A percentile compares a stretch with the other conserved stretches of the same genome.
Conservation (phyloP, 2,113 vertebrate species). For the Myxocyprinus asiaticus region DNA sequence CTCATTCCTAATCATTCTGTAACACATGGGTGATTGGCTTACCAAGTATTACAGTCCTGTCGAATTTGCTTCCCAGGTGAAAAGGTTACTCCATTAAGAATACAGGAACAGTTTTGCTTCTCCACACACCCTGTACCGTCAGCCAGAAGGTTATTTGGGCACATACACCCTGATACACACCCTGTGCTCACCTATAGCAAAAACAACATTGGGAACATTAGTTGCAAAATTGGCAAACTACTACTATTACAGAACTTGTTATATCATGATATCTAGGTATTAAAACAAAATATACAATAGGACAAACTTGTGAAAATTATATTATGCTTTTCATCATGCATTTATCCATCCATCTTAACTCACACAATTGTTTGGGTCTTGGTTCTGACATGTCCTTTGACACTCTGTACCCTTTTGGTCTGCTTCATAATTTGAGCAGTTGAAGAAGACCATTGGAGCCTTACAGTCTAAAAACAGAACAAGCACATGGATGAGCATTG, state of each 20-base stretch:
- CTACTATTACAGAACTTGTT: too few relatives aligned
- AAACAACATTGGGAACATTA: conserved; percentile 2
- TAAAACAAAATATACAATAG: too few relatives aligned
- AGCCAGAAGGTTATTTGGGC: conserved; percentile 78
- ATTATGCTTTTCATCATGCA: neutral
- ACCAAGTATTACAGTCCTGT: conserved; percentile 91
- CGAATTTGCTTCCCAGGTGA: conserved; percentile 75
- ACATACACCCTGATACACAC: conserved; percentile 88
- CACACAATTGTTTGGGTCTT: conserved; percentile 83
- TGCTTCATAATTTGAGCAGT: conserved; percentile 73
- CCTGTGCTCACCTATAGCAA: conserved; percentile 75
- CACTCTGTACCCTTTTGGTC: conserved; percentile 78
- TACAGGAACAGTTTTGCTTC: conserved; percentile 80
- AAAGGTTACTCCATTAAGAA: conserved; percentile 80
- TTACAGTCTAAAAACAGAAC: conserved; percentile 75
- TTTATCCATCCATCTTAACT: conserved; percentile 53
- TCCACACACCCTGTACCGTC: conserved; percentile 81
- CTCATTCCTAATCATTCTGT: too few relatives aligned
- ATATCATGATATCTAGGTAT: too few relatives aligned
- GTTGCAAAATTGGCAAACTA: neutral
- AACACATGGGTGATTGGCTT: conserved; percentile 18
- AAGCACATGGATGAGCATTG: neutral
- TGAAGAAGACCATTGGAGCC: conserved; percentile 82
- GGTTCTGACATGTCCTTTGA: conserved; percentile 85
- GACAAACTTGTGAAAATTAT: too few relatives aligned